These are phyloP conservation scores for Zaprionus lineosus DNA, from an alignment of 2,888 invertebrate species.

Conservation along the genomic window DNA sequence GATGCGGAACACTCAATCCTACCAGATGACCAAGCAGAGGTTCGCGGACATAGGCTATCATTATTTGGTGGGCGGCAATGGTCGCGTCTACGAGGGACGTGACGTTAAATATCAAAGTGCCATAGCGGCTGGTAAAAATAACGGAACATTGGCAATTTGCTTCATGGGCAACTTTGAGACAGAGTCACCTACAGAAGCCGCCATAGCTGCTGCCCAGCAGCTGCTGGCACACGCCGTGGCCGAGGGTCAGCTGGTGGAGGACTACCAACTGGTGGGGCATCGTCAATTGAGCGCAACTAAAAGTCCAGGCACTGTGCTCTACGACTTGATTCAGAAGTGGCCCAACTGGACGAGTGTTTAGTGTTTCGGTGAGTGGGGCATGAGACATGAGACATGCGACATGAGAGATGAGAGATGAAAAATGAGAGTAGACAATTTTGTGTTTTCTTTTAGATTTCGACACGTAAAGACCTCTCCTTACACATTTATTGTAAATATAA, in stretches of 20 bases:
- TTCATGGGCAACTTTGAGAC: conserved; percentile 88
- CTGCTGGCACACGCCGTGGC: conserved; percentile 86
- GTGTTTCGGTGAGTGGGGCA: background rate
- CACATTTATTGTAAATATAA: conserved; percentile 77
- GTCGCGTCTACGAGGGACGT: conserved; percentile 88
- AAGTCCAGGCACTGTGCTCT: conserved; percentile 88
- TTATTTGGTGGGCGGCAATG: conserved; percentile 90
- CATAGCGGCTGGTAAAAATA: conserved; percentile 87
- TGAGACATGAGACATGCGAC: too few relatives aligned
- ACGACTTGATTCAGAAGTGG: conserved; percentile 86
- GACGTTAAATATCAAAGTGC: conserved; percentile 88
- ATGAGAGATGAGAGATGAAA: background rate
- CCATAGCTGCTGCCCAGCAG: conserved; percentile 85
- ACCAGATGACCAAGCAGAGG: conserved; percentile 85
- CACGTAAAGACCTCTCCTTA: conserved; percentile 73
- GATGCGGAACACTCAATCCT: conserved; percentile 86
- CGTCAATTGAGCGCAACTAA: conserved; percentile 86
- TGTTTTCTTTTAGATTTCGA: conserved; percentile 54
- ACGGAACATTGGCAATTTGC: conserved; percentile 87
- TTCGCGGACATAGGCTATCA: conserved; percentile 90
- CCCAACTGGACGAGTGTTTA: conserved; percentile 84
- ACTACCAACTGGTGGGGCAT: conserved; percentile 88
- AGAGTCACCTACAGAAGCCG: conserved; percentile 83
- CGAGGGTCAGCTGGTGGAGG: conserved; percentile 84
- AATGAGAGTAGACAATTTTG: too few relatives aligned